phyloP scores from a whole-genome alignment of 2,113 vertebrate species.

The Paraplagusia blochii region DNA sequence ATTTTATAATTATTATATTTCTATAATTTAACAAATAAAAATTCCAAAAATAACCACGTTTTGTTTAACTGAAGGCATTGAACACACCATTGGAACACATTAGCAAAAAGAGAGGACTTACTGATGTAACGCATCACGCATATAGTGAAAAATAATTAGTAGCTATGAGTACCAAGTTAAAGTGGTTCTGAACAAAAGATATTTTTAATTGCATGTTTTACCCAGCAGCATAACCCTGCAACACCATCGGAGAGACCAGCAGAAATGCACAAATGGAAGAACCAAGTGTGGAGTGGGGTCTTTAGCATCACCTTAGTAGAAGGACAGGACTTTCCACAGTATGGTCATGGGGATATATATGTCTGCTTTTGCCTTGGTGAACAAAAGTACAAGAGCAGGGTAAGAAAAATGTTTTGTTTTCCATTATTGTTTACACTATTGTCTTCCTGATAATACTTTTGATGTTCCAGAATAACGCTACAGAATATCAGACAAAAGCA shows the following conservation, averaged over 20 bases:
- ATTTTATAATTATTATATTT: too few species aligned
- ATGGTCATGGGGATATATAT: constrained; percentile 81
- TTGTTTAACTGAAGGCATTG: too few species aligned
- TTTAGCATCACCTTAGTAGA: constrained; percentile 87
- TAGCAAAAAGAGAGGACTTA: too few species aligned
- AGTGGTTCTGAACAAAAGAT: too few species aligned
- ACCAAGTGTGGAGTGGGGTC: constrained; percentile 86
- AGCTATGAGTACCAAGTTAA: background rate
- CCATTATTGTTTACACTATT: constrained; percentile 3
- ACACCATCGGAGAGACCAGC: constrained; percentile 10
- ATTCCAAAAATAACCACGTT: too few species aligned
- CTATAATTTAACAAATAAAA: too few species aligned
- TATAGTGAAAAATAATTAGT: background rate
- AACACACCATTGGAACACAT: too few species aligned
- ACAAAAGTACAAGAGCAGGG: constrained; percentile 95
- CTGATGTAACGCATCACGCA: too few species aligned
- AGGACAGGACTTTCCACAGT: constrained; percentile 83
- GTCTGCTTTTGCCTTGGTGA: constrained; percentile 89
- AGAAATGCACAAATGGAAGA: constrained; percentile 71
- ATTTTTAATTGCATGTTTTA: constrained; percentile 9
- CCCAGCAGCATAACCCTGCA: constrained; percentile 54
- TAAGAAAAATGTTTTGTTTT: constrained; percentile 49
- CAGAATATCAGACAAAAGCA: too few species aligned
- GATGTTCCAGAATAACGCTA: too few species aligned
- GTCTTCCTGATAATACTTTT: too few species aligned